Base-by-base conservation (phyloP, 2,113 vertebrate genomes). In the Motacilla alba region DNA sequence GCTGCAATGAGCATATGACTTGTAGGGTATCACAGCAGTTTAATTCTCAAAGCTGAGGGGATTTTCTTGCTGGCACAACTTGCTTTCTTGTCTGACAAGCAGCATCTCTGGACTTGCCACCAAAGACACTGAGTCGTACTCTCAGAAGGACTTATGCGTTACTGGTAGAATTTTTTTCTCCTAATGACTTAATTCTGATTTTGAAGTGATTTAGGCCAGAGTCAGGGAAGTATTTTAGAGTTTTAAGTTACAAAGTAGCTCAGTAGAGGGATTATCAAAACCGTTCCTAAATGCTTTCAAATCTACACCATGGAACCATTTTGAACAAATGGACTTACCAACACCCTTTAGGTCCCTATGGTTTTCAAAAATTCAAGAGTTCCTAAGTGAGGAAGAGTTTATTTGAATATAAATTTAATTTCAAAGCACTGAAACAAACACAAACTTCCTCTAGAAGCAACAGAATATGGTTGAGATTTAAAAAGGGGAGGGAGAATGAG, bases 121-220 rank as follows among this genome's bases (percentile, higher is more conserved):
- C 63, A 85, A 83, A 79, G 58, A 26, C 26, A 23, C 19, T n/a
- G 53, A 72, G 18, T 13, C 0, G 0, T 41, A 33, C 11, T 66
- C 83, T 85, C 73, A 52, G 43, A 64, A 82, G 30, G 21, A 30
- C 35, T 73, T 67, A 35, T 0, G 0, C 0, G 0, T 52, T 78
- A 19, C 21, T 3, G 4, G 8, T 21, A 67, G 41, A 64, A 3
- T 58, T 74, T 58, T 78, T 59, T 78, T 84, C 30, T 59, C 16
- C 30, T 59, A 43, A 56, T 37, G 23, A 81, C 55, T 88, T 79
- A 64, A 72, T 74, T 56, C 37, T 4, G 5, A 1, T 76, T 90
- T 70, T 90, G 46, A 92, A 92, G 52, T 46, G 49, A 31, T 55
- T 90, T 52, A 68, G 37, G 63, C 37, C 44, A 46, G 16, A 76